Base-by-base conservation (phyloP, 2,113 vertebrate species). In the Microtus richardsoni region DNA sequence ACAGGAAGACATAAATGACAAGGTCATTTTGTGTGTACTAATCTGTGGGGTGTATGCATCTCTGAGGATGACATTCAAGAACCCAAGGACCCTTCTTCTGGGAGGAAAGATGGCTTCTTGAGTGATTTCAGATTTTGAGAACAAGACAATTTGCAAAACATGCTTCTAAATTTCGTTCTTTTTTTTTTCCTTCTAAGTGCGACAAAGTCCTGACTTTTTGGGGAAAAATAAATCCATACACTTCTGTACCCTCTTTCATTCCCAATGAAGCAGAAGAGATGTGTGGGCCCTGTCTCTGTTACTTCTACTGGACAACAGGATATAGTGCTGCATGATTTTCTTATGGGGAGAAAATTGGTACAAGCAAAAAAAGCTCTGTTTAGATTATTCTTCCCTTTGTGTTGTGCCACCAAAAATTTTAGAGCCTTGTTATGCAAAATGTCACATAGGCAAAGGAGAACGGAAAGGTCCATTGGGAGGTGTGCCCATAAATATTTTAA, bases 401-500 rank as follows among this genome's bases (percentile, higher is more conserved):
- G 68, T 75, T 11, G 54, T 33, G 26, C 47, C 8, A 22, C 5
- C 30, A 73, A 41, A n/a, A 60, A 21, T 66, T 47, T 30, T 41
- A 14, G 9, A n/a, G 44, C 30, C 10, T 78, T 36, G 71, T 87
- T 49, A 71, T 74, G 66, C 19, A 88, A 86, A 44, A 39, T 28
- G 89, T 21, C 24, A 17, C 41, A 52, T 14, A 87, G 60, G 66
- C 30, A 39, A 26, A 36, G 12, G 24, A 86, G 21, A 75, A 44
- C 10, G 36, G 64, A 86, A 95, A 54, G 78, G 64, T 21, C 7
- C 17, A 21, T 82, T 39, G 47, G 33, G 60, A 54, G 64, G 7
- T 47, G 12, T 87, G 64, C n/a, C 30, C n/a, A 88, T 75, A 83
- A 91, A 58, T 91, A 28, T 64, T 91, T 94, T 73, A 78, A 64